phyloP scores from a whole-genome alignment of 2,113 vertebrate genomes.

The Saimiri boliviensis region DNA sequence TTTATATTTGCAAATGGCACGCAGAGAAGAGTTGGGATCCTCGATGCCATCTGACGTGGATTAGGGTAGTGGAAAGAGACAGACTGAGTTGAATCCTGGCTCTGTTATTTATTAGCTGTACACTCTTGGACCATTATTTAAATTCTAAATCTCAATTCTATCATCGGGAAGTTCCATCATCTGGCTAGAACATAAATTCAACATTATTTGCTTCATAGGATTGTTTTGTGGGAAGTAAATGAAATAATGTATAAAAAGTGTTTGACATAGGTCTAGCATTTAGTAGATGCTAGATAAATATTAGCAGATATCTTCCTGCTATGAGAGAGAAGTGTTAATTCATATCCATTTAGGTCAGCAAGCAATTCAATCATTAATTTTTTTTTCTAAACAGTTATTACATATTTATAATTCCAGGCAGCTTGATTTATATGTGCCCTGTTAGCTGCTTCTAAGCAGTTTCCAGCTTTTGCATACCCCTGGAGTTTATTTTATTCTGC shows the following conservation, averaged over 20 bases:
- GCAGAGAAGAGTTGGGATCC: neutral
- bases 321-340: conserved; percentile 46
- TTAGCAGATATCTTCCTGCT: conserved; percentile 12
- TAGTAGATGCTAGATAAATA: conserved; percentile 41
- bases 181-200: neutral
- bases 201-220: neutral
- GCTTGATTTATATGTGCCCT: conserved; percentile 40
- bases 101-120: neutral
- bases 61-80: neutral
- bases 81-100: neutral
- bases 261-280: neutral
- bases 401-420: conserved; percentile 45
- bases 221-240: conserved; percentile 39
- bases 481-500: conserved; percentile 38
- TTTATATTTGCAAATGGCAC: neutral
- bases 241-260: neutral
- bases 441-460: conserved; percentile 6
- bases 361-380: neutral
- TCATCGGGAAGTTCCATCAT: neutral
- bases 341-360: conserved; percentile 43
- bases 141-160: neutral
- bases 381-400: conserved; percentile 42
- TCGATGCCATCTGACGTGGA: neutral
- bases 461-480: neutral
- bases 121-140: neutral